phyloP scores from a whole-genome alignment of 2,113 vertebrate species.

The Calyptommatus sinebrachiatus region DNA sequence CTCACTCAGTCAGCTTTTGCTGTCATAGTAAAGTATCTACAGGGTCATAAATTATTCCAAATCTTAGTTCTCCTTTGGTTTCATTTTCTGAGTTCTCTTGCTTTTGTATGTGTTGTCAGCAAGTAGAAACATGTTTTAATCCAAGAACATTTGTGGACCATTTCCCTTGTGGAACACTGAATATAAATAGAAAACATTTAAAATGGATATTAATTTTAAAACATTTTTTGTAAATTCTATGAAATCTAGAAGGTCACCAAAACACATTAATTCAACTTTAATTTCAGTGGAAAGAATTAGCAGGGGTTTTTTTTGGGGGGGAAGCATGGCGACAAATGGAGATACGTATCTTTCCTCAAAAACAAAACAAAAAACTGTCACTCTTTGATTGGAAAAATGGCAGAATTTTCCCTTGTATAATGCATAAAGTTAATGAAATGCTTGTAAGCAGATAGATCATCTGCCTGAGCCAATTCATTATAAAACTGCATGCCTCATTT shows the following conservation, averaged over 20 bases:
- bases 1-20: constrained; percentile 36
- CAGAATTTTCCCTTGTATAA: constrained; percentile 51
- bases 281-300: neutral
- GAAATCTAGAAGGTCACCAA: constrained; percentile 30
- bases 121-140: too few species aligned
- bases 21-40: constrained; percentile 15
- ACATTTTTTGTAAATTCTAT: constrained; percentile 1
- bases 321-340: constrained; percentile 34
- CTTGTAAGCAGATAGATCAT: constrained; percentile 59
- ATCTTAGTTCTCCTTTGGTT: constrained; percentile 37
- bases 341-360: constrained; percentile 33
- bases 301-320: constrained; percentile 34
- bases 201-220: neutral
- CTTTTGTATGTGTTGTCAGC: too few species aligned
- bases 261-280: constrained; percentile 32
- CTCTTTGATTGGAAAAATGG: constrained; percentile 63
- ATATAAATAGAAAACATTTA: too few species aligned
- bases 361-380: constrained; percentile 46
- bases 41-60: neutral
- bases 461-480: constrained; percentile 59
- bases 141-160: too few species aligned
- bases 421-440: constrained; percentile 68
- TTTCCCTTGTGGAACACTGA: neutral
- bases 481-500: constrained; percentile 61
- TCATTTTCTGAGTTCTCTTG: neutral